These are phyloP conservation scores for Ennomos quercinarius DNA, from an alignment of 2,888 invertebrate species.

Conservation along the genomic window DNA sequence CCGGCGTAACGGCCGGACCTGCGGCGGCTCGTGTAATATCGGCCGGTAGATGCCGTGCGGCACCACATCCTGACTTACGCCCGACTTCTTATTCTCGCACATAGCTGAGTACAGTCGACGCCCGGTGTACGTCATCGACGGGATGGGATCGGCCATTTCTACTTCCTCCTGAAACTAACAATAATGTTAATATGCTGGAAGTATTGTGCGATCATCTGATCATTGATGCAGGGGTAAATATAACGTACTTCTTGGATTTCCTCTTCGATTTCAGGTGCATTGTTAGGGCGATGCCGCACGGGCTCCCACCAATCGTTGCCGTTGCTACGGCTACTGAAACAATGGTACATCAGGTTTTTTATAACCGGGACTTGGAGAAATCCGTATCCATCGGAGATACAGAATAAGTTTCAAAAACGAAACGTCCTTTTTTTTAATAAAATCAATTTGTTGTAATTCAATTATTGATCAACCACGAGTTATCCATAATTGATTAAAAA, in stretches of 20 bases:
- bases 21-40: constrained; percentile 14
- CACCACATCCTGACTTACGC: constrained; percentile 4
- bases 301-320: constrained; percentile 77
- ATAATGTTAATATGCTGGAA: neutral
- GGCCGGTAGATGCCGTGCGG: constrained; percentile 18
- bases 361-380: too few relatives aligned
- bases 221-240: too few relatives aligned
- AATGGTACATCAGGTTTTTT: neutral
- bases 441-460: too few relatives aligned
- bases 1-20: constrained; percentile 19
- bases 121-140: neutral
- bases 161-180: constrained; percentile 9
- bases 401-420: too few relatives aligned
- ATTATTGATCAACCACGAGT: too few relatives aligned
- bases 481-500: too few relatives aligned
- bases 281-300: constrained; percentile 66
- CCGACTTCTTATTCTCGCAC: constrained; percentile 11
- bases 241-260: constrained; percentile 60
- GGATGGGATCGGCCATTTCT: constrained; percentile 8
- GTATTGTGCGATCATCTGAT: too few relatives aligned
- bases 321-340: constrained; percentile 65
- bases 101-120: constrained; percentile 8
- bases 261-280: constrained; percentile 58
- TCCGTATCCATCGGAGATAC: too few relatives aligned
- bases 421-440: too few relatives aligned